Base-by-base conservation (phyloP, 2,888 invertebrate genomes). In the Myathropa florea region DNA sequence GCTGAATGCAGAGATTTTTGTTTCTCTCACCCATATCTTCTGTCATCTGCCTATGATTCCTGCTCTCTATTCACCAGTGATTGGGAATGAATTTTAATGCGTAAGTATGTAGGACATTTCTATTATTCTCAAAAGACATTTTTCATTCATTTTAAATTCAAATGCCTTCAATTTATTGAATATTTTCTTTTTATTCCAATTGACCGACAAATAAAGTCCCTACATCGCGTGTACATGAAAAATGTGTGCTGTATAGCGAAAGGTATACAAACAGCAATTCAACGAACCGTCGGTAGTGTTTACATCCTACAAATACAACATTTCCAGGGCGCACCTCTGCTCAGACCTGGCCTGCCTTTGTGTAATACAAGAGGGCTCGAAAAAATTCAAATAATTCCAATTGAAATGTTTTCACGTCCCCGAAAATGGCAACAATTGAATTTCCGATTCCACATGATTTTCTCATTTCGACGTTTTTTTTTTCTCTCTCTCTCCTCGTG, bases 381-480 rank as follows among this genome's bases (percentile, higher is more conserved):
- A 72, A 59, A 79, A 71, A 78, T 64, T 78, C 65, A 79, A 72
- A 65, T 59, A 60, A 64, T 65, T 59, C 60, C 71, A 65, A 79
- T 72, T 72, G 72, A 72, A 79, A 79, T 79, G 72, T 72, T 72
- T 79, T 70, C 72, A 65, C 71, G 59, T 79, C 65, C 79, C 33
- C 72, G 60, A 72, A 79, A 79, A 79, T 72, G 64, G 60, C 71
- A 72, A 79, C 60, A 79, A 79, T 72, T 72, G 36, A 64, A 36
- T 64, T 64, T 64, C 30, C 33, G 33, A 28, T 30, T 63, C 21
- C 33, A 33, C 33, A 70, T 70, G 59, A 70, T 59, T 70, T 70
- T 70, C 36, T 59, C 36, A 59, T 24, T 72, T 61, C 14, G 60
- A 10, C 18, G n/a, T n/a, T n/a, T n/a, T n/a, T n/a, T n/a, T 39